Conservation (phyloP, 1,140 invertebrate genomes). For the Sweltsa coloradensis region DNA sequence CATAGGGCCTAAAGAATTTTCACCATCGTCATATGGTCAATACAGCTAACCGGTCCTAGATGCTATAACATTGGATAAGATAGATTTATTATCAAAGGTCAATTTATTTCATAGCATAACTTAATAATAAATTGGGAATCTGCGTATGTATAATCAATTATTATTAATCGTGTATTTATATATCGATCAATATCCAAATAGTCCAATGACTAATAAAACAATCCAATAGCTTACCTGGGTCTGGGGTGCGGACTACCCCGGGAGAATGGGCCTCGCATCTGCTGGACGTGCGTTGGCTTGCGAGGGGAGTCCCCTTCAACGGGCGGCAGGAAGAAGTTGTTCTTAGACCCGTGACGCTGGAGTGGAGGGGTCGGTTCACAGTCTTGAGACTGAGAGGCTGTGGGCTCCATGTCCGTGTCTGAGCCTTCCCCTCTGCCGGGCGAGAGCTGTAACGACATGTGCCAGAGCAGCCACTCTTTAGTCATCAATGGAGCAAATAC, state of each 20-base stretch:
- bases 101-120: too few relatives aligned
- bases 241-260: constrained; percentile 64
- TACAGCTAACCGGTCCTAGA: too few relatives aligned
- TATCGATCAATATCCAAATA: neutral
- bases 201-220: neutral
- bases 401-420: constrained; percentile 69
- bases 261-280: constrained; percentile 42
- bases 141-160: too few relatives aligned
- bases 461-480: too few relatives aligned
- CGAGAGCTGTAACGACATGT: too few relatives aligned
- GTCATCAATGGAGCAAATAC: too few relatives aligned
- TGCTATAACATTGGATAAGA: too few relatives aligned
- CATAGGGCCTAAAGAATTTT: too few relatives aligned
- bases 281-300: constrained; percentile 31
- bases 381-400: constrained; percentile 80
- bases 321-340: constrained; percentile 78
- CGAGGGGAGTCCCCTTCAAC: constrained; percentile 47
- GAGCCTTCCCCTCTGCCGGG: constrained; percentile 55
- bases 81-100: too few relatives aligned
- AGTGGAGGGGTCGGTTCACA: constrained; percentile 85
- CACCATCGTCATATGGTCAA: too few relatives aligned
- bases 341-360: constrained; percentile 80
- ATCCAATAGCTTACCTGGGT: constrained; percentile 42
- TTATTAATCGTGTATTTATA: too few relatives aligned
- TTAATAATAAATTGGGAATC: too few relatives aligned